Evolutionary conservation across 2,113 vertebrate genomes (phyloP), one percentile per base, ranked within the genome.

Genomic region (Anoplopoma fimbria): DNA sequence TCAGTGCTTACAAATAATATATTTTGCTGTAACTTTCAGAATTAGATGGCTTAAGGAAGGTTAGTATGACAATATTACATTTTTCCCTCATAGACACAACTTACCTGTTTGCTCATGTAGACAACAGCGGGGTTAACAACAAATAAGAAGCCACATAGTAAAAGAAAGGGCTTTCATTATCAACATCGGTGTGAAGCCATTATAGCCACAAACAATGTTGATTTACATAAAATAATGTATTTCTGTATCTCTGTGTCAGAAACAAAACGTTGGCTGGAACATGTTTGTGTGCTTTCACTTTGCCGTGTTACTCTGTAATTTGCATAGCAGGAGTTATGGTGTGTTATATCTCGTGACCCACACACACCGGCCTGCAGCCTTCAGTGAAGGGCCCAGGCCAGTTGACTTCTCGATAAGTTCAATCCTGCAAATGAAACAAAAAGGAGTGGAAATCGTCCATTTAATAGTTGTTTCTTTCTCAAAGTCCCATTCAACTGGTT

Each of bases 291-390:
- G 57, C 70, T 47, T 76, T 10, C 47, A 58, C 63, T 69, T 51
- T 60, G 65, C 33, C 58, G 60, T 63, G 12, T 77, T 68, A 76
- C 2, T 29, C 9, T 38, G 64, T 55, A 61, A 60, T 79, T 72
- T 75, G 27, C 53, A 85, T 8, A 64, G 78, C 79, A 72, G 79
- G 75, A 73, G 69, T 60, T 73, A 81, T 60, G 57, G 75, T 87
- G 72, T 69, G 65, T 82, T 58, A 82, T 74, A 81, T 69, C 82
- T 83, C 93, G 88, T 77, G 71, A 85, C 49, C n/a, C 73, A 80
- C 72, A 94, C 89, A 95, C 95, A 91, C 96, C 94, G 95, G 96
- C 96, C 96, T 96, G 96, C 96, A 94, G 94, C 96, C 95, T 96
- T 97, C 96, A 87, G 91, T 93, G 93, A 95, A 92, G 75, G 94